Evolutionary conservation across 2,888 invertebrate species (phyloP), one percentile per base, ranked within the genome.

Genomic region (Patella pellucida): DNA sequence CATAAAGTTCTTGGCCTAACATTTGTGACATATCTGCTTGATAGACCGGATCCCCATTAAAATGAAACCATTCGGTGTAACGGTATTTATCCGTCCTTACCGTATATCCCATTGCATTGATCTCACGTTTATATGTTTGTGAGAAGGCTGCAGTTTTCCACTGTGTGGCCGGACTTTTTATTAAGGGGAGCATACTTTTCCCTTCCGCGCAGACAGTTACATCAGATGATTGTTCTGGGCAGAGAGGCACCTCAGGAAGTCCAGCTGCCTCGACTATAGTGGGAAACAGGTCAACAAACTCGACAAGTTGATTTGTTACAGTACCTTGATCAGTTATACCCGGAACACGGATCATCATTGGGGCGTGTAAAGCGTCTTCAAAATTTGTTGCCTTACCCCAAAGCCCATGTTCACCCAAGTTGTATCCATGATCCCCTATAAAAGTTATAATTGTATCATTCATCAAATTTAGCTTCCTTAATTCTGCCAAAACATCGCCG

Each of bases 321-420:
- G 81, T 74, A 9, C 84, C 84, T n/a, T 72, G 23, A 56, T 82
- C 82, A 0, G 85, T 85, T 23, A 81, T 31, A 51, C 85, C 85
- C 11, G 87, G 87, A 51, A 86, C 73, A 52, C 78, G 78, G 7
- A 86, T 67, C 84, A 86, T 84, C 80, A 85, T 80, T 3, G 86
- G 86, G 15, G 82, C 82, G 69, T 83, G 84, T 16, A 83, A 81
- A n/a, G 85, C 84, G 7, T 84, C 78, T 67, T 86, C 86, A 74
- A 84, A 85, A 76, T 85, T 85, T 9, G 84, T 85, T 56, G 81
- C 79, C 72, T 86, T 86, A 67, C 78, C 78, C 84, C 86, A 86
- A 72, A 82, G 81, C 5, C 80, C 83, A 68, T 84, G 83, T 77
- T 86, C 86, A 11, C 86, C 86, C 4, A 86, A 81, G 56, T 85